Evolutionary conservation across 2,113 vertebrate genomes (phyloP).

Genomic region (Pterocles burchelli): DNA sequence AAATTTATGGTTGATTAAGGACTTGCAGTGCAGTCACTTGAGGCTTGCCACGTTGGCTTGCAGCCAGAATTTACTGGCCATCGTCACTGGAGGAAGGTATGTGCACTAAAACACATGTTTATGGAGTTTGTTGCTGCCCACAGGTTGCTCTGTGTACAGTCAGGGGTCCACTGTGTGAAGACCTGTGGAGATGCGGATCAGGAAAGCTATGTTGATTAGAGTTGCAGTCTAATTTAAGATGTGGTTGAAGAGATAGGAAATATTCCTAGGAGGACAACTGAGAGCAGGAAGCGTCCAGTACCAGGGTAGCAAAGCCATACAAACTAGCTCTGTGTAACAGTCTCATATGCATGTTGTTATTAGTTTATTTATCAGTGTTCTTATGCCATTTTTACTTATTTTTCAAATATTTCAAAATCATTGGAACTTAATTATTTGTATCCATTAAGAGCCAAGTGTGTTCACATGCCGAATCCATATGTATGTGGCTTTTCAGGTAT

Average conservation of each 20-base stretch:
- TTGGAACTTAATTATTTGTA: neutral
- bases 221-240: neutral
- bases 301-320: neutral
- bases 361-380: neutral
- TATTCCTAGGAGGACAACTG: neutral
- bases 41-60: neutral
- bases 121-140: neutral
- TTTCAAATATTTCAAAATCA: neutral
- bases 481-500: neutral
- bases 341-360: neutral
- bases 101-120: neutral
- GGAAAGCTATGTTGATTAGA: neutral
- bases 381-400: neutral
- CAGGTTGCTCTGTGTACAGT: neutral
- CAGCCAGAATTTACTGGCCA: neutral
- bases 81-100: rapidly evolving
- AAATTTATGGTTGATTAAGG: neutral
- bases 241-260: neutral
- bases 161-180: neutral
- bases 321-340: neutral
- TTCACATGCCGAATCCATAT: neutral
- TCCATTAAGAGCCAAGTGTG: neutral
- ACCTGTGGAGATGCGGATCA: neutral
- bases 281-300: neutral
- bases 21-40: neutral